Conservation (phyloP, 2,113 vertebrate species). For the Cavia porcellus region DNA sequence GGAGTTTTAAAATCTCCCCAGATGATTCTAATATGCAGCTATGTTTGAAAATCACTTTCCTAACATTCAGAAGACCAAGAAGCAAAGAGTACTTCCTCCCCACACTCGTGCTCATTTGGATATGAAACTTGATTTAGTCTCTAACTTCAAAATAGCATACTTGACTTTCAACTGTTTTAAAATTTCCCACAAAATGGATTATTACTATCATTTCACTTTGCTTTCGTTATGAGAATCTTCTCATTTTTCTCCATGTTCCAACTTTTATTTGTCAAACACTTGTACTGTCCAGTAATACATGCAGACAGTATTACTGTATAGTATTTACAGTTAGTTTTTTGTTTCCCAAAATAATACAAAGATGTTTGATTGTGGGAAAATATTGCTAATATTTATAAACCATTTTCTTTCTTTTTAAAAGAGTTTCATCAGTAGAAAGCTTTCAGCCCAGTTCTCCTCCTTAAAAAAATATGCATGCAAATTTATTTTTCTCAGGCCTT, state of each 20-base stretch:
- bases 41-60: not conserved
- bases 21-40: not conserved
- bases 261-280: not conserved
- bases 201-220: not conserved
- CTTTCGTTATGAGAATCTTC: not conserved
- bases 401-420: conserved; percentile 76
- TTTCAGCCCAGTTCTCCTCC: conserved; percentile 72
- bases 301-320: too few species aligned
- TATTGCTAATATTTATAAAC: conserved; percentile 45
- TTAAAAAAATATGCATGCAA: conserved; percentile 84
- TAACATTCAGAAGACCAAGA: not conserved
- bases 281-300: too few species aligned
- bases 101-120: too few species aligned
- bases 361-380: not conserved
- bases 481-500: conserved; percentile 84
- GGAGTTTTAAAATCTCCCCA: not conserved
- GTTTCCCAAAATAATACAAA: conserved; percentile 3
- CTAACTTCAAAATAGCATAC: not conserved
- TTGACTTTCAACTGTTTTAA: not conserved
- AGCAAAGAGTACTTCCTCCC: not conserved
- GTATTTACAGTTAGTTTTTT: not conserved
- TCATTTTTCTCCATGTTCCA: not conserved
- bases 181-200: not conserved
- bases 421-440: conserved; percentile 77
- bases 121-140: not conserved